These are phyloP conservation scores for Linnaemya tessellans DNA, from an alignment of 2,888 invertebrate species.

Conservation along the genomic window DNA sequence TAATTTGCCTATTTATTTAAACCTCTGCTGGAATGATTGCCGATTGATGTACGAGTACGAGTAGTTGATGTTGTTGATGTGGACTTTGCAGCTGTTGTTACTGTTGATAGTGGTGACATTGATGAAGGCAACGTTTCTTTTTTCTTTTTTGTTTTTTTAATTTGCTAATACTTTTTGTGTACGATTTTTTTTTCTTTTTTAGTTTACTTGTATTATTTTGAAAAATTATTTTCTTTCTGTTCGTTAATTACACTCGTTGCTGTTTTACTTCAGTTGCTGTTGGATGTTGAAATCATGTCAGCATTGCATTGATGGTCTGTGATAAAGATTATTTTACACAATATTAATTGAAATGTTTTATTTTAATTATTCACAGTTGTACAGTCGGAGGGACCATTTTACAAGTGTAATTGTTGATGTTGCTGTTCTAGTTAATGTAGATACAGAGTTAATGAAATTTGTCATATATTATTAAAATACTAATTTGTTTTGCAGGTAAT, in stretches of 20 bases:
- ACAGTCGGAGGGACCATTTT: conserved; percentile 41
- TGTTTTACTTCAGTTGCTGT: conserved; percentile 20
- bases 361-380: conserved; percentile 36
- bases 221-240: neutral
- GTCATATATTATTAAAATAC: neutral
- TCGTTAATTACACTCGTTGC: conserved; percentile 24
- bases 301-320: conserved; percentile 6
- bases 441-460: conserved; percentile 1
- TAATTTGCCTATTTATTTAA: conserved; percentile 42
- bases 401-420: conserved; percentile 9
- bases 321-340: conserved; percentile 29
- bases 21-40: conserved; percentile 8
- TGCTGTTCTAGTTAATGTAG: neutral
- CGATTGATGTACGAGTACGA: neutral
- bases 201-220: neutral
- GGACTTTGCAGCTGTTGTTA: conserved; percentile 7
- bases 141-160: neutral
- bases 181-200: conserved; percentile 15
- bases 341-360: conserved; percentile 56
- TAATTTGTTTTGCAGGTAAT: conserved; percentile 1
- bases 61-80: conserved; percentile 3
- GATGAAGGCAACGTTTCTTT: conserved; percentile 18
- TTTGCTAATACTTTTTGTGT: neutral
- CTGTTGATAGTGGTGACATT: conserved; percentile 36
- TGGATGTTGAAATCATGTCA: conserved; percentile 2